Conservation (phyloP, 2,888 invertebrate species). For the Andrena fulva region DNA sequence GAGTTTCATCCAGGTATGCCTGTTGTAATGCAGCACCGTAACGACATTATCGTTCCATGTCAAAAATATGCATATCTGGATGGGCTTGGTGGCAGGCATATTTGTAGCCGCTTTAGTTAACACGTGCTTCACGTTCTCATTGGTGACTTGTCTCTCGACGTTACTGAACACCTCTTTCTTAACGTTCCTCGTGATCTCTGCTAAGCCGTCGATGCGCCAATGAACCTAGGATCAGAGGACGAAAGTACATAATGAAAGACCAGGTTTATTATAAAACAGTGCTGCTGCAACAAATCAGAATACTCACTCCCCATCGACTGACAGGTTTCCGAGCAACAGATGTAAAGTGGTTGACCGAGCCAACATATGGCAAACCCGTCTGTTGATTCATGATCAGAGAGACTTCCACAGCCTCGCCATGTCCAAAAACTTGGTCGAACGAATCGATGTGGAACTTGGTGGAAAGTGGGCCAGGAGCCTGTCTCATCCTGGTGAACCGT, state of each 20-base stretch:
- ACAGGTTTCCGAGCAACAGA: slow-evolving; percentile 68
- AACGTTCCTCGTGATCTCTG: slow-evolving; percentile 48
- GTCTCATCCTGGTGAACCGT: slow-evolving; percentile 78
- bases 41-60: slow-evolving; percentile 66
- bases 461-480: slow-evolving; percentile 75
- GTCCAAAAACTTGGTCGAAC: slow-evolving; percentile 83
- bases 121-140: slow-evolving; percentile 66
- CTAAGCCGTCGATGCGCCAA: slow-evolving; percentile 63
- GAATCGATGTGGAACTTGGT: slow-evolving; percentile 83
- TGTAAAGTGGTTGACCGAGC: slow-evolving; percentile 73
- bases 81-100: slow-evolving; percentile 49
- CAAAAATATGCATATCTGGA: slow-evolving; percentile 71
- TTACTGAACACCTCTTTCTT: slow-evolving; percentile 16
- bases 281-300: neutral
- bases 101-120: slow-evolving; percentile 60
- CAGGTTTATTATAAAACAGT: slow-evolving; percentile 1
- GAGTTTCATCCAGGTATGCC: slow-evolving; percentile 37
- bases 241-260: neutral
- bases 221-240: slow-evolving; percentile 59
- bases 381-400: slow-evolving; percentile 77
- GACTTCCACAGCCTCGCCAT: slow-evolving; percentile 81
- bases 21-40: slow-evolving; percentile 57
- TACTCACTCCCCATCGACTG: slow-evolving; percentile 66
- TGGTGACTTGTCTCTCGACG: slow-evolving; percentile 24
- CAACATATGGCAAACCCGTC: slow-evolving; percentile 79